Conservation (phyloP, 2,888 invertebrate genomes). For the Scaptomyza flava region DNA sequence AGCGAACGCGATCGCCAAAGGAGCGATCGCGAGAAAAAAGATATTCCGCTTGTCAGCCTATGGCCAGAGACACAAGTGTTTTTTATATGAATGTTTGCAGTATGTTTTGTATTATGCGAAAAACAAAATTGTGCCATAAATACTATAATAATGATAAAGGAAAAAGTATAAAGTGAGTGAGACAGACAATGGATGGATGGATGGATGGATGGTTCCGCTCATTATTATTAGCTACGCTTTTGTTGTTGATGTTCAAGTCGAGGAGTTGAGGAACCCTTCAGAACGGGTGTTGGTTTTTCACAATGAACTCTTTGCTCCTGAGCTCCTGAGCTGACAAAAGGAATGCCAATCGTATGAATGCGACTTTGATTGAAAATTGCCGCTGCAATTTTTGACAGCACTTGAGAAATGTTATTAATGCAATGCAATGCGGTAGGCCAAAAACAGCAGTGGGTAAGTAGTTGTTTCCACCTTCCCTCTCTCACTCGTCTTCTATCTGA, state of each 20-base stretch:
- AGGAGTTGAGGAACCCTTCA: conserved; percentile 68
- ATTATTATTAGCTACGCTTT: conserved; percentile 48
- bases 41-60: conserved; percentile 75
- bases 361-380: conserved; percentile 81
- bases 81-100: conserved; percentile 24
- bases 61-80: conserved; percentile 64
- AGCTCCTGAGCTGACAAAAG: conserved; percentile 44
- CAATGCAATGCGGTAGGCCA: conserved; percentile 80
- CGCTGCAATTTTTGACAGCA: conserved; percentile 77
- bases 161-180: background rate
- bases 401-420: conserved; percentile 68
- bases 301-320: conserved; percentile 43
- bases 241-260: conserved; percentile 4
- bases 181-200: conserved; percentile 31
- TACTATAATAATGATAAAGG: conserved; percentile 70
- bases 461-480: background rate
- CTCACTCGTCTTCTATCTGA: background rate
- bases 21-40: conserved; percentile 73
- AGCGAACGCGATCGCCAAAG: conserved; percentile 34
- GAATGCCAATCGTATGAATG: conserved; percentile 43
- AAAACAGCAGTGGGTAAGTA: conserved; percentile 12
- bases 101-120: conserved; percentile 47
- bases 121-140: conserved; percentile 75
- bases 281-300: conserved; percentile 72
- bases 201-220: conserved; percentile 66